Evolutionary conservation across 2,113 vertebrate genomes (phyloP), one percentile per base, ranked within the genome.

Genomic region (Lepisosteus osseus): DNA sequence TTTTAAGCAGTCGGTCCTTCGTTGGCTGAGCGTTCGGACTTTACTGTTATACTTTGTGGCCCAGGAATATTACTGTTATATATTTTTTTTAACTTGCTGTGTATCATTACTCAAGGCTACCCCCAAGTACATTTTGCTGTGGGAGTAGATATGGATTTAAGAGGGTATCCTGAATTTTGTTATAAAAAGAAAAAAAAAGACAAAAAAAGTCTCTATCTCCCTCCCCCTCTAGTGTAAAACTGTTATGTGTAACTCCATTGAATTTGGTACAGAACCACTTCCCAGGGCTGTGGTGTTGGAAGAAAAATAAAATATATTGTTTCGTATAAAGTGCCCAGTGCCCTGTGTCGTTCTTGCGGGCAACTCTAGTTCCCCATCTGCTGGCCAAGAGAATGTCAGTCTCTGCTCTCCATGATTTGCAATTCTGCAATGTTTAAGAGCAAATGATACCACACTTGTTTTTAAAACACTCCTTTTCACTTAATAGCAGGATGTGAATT

Each of bases 191-290:
- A 51, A 51, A 51, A 51, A 51, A 51, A 42, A 47, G 67, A 54
- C 54, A 14, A 66, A 66, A 45, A 8, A n/a, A 51, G 9, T 86
- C 63, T 71, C 86, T 85, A 73, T 75, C 74, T 79, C 76, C 76
- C 73, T 78, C 76, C 80, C 80, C 84, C 85, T 88, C 86, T 88
- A 90, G 87, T 89, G 87, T 92, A 90, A 93, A 89, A 70, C 92
- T 88, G 90, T 93, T 92, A 90, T 93, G 91, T 93, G 92, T 94
- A 92, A 91, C 88, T 92, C 86, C 92, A 92, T 93, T 91, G 90
- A 91, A 92, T 94, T 94, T 93, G 92, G 92, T 93, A 93, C 91
- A 92, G 91, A 94, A 93, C 92, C 92, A 94, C 92, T 93, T 73
- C 86, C 92, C 90, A 92, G 91, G 92, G 92, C 91, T 94, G 91